phyloP scores from a whole-genome alignment of 2,888 invertebrate species.

The Acleris laterana region DNA sequence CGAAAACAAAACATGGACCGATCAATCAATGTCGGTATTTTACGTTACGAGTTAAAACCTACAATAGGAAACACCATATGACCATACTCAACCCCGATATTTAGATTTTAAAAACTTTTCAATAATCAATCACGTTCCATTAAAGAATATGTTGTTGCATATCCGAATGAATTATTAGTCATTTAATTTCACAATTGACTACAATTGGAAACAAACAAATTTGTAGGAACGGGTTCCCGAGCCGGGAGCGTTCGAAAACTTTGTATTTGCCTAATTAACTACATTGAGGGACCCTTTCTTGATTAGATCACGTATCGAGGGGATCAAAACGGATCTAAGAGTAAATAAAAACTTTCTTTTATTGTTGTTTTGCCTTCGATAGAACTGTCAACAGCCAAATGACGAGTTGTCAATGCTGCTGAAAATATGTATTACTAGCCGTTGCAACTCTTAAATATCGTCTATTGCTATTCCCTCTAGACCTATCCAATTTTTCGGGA shows the following conservation, averaged over 20 bases:
- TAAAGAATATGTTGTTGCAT: not conserved
- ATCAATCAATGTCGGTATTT: too few species aligned
- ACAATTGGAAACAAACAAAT: constrained; percentile 60
- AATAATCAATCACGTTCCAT: not conserved
- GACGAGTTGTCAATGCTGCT: constrained; percentile 45
- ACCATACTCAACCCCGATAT: too few species aligned
- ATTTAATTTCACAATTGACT: constrained; percentile 43
- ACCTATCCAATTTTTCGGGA: too few species aligned
- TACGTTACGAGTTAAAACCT: too few species aligned
- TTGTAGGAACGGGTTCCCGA: constrained; percentile 47
- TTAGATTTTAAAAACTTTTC: too few species aligned
- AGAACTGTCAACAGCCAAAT: constrained; percentile 53
- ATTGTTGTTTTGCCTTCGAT: constrained; percentile 63
- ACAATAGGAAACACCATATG: too few species aligned
- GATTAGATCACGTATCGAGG: constrained; percentile 76
- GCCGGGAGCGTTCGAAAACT: constrained; percentile 56
- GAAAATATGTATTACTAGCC: not conserved
- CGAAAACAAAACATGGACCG: too few species aligned
- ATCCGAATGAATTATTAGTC: constrained; percentile 19
- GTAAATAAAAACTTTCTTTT: constrained; percentile 73
- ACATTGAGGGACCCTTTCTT: constrained; percentile 67
- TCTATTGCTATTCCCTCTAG: too few species aligned
- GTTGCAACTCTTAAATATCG: not conserved
- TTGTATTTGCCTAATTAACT: constrained; percentile 78
- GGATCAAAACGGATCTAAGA: constrained; percentile 66